A percentile compares a stretch with the other conserved stretches of the same genome.
Evolutionary conservation across 2,797 vertebrate genomes (phyloP).

Genomic region (Platalea minor): DNA sequence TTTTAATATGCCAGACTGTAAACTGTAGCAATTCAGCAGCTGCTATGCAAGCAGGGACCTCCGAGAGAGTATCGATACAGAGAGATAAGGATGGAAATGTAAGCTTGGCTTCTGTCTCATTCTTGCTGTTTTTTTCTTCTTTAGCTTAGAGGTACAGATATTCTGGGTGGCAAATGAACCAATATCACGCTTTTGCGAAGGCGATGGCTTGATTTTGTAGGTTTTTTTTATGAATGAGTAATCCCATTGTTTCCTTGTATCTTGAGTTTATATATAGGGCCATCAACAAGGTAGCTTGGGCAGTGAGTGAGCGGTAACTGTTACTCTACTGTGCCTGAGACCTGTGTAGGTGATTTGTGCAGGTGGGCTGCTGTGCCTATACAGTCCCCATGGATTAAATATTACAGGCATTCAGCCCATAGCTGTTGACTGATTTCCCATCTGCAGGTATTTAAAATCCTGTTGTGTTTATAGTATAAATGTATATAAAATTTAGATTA

Average conservation of each 20-base stretch:
- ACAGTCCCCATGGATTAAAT: neutral
- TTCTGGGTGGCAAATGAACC: neutral
- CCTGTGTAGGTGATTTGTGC: neutral
- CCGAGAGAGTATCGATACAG: neutral
- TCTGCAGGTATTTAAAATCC: neutral
- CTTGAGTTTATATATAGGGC: neutral
- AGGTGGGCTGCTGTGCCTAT: neutral
- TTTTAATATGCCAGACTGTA: slow-evolving; percentile 56
- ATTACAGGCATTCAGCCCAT: neutral
- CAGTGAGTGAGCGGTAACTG: neutral
- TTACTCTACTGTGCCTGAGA: neutral
- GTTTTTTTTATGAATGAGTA: neutral
- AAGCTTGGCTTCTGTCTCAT: neutral
- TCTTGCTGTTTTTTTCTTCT: neutral
- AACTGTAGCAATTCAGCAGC: slow-evolving; percentile 49
- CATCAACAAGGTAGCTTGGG: neutral
- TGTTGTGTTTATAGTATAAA: neutral
- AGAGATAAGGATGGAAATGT: slow-evolving; percentile 28
- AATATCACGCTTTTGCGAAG: neutral
- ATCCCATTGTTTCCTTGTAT: neutral
- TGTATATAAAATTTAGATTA: neutral
- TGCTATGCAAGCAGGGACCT: slow-evolving; percentile 35
- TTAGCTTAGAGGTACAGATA: neutral
- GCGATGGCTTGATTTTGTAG: neutral
- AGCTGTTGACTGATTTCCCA: neutral